phyloP scores from a whole-genome alignment of 2,113 vertebrate genomes.

The Anhinga anhinga region DNA sequence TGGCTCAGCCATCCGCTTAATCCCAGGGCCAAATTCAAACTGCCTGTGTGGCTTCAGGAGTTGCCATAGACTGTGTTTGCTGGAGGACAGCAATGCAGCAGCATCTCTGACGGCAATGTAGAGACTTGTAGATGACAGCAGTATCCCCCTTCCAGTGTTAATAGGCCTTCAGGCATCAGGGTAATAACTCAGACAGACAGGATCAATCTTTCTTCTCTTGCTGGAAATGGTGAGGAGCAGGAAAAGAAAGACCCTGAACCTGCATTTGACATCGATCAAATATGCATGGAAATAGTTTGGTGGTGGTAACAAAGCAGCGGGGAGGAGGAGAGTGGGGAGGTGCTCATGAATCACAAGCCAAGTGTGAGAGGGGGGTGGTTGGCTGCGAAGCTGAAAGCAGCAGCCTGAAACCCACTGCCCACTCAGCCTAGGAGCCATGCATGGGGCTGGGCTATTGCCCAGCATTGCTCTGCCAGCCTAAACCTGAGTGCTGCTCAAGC shows the following conservation, averaged over 20 bases:
- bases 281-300: neutral
- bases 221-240: neutral
- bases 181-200: constrained; percentile 1
- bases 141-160: neutral
- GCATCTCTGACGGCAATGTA: neutral
- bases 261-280: neutral
- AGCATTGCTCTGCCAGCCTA: neutral
- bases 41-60: neutral
- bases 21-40: neutral
- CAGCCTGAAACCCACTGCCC: neutral
- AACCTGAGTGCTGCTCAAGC: neutral
- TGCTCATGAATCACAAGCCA: neutral
- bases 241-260: neutral
- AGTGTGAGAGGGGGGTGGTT: neutral
- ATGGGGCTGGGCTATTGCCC: neutral
- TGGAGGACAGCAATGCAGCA: neutral
- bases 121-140: neutral
- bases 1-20: neutral
- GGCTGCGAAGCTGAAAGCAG: neutral
- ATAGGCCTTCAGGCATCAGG: neutral
- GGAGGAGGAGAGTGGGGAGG: neutral
- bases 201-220: neutral
- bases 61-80: fast-evolving
- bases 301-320: neutral
- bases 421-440: neutral